Evolutionary conservation across 1,140 invertebrate genomes (phyloP).

Genomic region (Drosophila willistoni): DNA sequence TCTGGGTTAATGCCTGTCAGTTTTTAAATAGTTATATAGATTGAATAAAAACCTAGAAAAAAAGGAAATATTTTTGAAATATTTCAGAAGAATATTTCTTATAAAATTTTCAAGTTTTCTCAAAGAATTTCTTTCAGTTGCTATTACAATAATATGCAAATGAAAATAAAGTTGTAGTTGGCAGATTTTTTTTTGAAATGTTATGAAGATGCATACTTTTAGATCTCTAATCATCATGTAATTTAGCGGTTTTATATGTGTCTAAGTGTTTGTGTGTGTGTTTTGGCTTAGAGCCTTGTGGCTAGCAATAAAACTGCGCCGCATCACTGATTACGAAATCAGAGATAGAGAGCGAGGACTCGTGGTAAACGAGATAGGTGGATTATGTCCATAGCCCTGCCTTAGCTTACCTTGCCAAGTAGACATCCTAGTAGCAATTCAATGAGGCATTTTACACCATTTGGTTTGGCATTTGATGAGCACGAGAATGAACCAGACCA

Average conservation of each 20-base stretch:
- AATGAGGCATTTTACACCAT: conserved; percentile 80
- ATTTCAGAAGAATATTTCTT: too few species aligned
- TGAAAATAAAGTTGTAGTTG: background rate
- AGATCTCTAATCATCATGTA: conserved; percentile 9
- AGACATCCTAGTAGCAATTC: conserved; percentile 53
- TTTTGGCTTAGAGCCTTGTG: background rate
- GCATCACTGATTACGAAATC: conserved; percentile 14
- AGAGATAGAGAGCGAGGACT: background rate
- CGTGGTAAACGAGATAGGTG: background rate
- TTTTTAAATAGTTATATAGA: too few species aligned
- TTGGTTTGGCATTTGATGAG: conserved; percentile 65
- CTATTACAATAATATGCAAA: too few species aligned
- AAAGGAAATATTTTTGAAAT: too few species aligned
- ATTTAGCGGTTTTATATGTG: background rate
- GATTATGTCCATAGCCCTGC: conserved; percentile 34
- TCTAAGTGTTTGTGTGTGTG: background rate
- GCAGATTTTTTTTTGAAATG: background rate
- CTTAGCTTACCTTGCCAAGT: conserved; percentile 22
- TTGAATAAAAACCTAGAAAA: too few species aligned
- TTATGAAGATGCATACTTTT: background rate
- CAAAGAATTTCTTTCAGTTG: too few species aligned
- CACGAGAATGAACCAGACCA: conserved; percentile 32
- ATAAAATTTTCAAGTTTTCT: too few species aligned
- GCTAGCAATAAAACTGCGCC: conserved; percentile 8
- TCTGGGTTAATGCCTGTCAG: too few species aligned